Percentiles rank a stretch among this genome's conserved stretches.
phyloP scores from a whole-genome alignment of 2,797 vertebrate genomes.

The Lithobates sylvaticus region DNA sequence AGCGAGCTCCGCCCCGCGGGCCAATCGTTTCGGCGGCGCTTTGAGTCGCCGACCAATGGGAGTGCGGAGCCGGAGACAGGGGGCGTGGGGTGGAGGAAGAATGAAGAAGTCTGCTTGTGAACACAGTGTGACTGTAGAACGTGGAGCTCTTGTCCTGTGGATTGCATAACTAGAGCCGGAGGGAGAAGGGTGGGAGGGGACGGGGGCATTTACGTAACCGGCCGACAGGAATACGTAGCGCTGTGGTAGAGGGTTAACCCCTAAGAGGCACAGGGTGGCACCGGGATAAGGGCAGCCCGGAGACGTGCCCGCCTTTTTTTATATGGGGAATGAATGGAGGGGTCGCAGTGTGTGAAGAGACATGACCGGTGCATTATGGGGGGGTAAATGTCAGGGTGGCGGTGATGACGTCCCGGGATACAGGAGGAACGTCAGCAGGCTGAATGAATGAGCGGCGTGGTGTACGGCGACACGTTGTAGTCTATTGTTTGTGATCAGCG shows the following conservation, averaged over 20 bases:
- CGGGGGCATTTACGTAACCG: constrained; percentile 56
- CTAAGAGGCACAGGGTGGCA: too few species aligned
- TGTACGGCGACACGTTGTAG: too few species aligned
- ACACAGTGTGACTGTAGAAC: constrained; percentile 66
- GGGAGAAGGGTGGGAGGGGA: constrained; percentile 11
- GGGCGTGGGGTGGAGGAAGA: constrained; percentile 58
- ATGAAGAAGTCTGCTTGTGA: constrained; percentile 56
- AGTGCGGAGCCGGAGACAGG: constrained; percentile 5
- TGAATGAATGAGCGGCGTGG: too few species aligned
- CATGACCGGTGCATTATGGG: too few species aligned
- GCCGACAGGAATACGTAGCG: constrained; percentile 16
- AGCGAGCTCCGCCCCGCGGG: constrained; percentile 59
- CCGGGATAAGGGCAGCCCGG: too few species aligned
- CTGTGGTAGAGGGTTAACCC: background rate
- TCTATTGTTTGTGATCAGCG: too few species aligned
- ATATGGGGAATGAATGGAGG: too few species aligned
- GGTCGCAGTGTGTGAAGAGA: too few species aligned
- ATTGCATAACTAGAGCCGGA: constrained; percentile 67
- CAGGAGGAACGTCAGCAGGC: too few species aligned
- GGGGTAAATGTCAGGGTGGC: too few species aligned
- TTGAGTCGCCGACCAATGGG: constrained; percentile 25
- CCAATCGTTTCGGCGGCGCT: constrained; percentile 69
- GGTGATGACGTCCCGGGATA: too few species aligned
- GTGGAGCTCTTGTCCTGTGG: constrained; percentile 59
- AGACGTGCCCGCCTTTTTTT: too few species aligned